Conservation (phyloP, 2,797 vertebrate species). For the Novumbra hubbsi region DNA sequence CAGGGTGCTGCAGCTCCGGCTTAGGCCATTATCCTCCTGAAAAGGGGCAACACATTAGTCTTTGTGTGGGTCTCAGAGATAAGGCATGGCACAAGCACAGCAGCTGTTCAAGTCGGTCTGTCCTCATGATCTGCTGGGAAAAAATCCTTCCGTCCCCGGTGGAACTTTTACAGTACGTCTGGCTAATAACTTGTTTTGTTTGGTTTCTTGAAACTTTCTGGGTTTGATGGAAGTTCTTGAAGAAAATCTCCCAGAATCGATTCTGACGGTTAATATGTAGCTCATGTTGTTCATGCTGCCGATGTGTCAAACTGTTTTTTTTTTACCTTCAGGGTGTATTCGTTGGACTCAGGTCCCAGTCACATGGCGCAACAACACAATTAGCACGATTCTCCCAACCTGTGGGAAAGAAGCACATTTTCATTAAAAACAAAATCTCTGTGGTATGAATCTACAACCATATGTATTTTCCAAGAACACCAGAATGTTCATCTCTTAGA, state of each 20-base stretch:
- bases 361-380: neutral
- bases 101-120: conserved; percentile 35
- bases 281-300: neutral
- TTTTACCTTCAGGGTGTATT: neutral
- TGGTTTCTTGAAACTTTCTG: conserved; percentile 1
- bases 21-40: conserved; percentile 46
- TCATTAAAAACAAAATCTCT: neutral
- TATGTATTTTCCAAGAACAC: neutral
- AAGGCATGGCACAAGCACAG: conserved; percentile 23
- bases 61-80: conserved; percentile 47
- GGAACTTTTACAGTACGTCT: conserved; percentile 21
- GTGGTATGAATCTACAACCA: neutral
- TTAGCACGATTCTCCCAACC: neutral
- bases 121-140: conserved; percentile 29
- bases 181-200: conserved; percentile 3
- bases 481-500: neutral
- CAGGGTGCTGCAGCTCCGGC: conserved; percentile 33
- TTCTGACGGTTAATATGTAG: neutral
- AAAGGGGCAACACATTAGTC: conserved; percentile 43
- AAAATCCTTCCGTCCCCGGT: conserved; percentile 20
- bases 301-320: neutral
- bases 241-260: conserved; percentile 1
- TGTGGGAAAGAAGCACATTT: neutral
- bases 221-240: conserved; percentile 31
- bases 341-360: neutral